These are phyloP conservation scores for Hedychridium roseum DNA, from an alignment of 2,888 invertebrate genomes.

Conservation along the genomic window DNA sequence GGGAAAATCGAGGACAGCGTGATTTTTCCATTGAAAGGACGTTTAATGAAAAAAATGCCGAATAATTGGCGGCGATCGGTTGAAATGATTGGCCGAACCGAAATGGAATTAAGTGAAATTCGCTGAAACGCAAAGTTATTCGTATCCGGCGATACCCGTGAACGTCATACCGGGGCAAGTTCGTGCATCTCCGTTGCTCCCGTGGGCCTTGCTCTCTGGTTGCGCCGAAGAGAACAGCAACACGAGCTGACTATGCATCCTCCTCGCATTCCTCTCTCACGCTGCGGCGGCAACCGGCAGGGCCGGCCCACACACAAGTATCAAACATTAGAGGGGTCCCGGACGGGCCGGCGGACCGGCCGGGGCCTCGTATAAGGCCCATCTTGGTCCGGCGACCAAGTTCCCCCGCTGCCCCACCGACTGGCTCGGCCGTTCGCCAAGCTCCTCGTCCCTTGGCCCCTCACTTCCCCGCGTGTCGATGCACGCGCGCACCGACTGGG, in stretches of 20 bases:
- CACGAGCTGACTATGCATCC: slow-evolving; percentile 57
- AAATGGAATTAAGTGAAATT: no score
- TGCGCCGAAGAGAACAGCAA: slow-evolving; percentile 41
- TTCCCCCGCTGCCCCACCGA: slow-evolving; percentile 21
- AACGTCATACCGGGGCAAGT: no score
- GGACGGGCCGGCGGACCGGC: slow-evolving; percentile 50
- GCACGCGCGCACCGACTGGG: slow-evolving; percentile 13
- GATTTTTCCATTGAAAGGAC: no score
- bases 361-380: slow-evolving; percentile 48
- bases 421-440: slow-evolving; percentile 16
- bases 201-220: no score
- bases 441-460: slow-evolving; percentile 1
- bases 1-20: no score
- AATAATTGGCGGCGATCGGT: no score
- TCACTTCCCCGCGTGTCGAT: slow-evolving; percentile 10
- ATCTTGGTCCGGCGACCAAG: slow-evolving; percentile 36
- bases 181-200: no score
- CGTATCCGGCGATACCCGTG: no score
- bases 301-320: slow-evolving; percentile 50
- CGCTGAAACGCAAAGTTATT: no score
- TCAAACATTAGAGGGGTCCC: slow-evolving; percentile 46
- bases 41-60: no score
- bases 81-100: no score
- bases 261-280: slow-evolving; percentile 61
- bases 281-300: slow-evolving; percentile 49